Evolutionary conservation across 35 echinoderm and acorn worm genomes (phyloP).

Genomic region (Heliocidaris erythrogramma): DNA sequence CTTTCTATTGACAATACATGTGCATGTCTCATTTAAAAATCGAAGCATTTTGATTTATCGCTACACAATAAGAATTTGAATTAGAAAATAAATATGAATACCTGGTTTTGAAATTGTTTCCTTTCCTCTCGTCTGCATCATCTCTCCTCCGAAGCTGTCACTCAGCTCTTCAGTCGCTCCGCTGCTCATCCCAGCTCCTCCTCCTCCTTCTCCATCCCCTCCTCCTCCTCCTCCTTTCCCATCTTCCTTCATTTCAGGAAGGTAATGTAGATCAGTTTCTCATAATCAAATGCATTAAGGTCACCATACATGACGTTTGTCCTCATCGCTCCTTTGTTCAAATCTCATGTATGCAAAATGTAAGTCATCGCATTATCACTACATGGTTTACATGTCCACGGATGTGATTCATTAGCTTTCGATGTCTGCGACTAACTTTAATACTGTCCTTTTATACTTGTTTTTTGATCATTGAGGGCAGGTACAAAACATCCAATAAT

Average conservation of each 20-base stretch:
- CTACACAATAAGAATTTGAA: not conserved
- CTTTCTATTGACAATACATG: not conserved
- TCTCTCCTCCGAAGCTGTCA: not conserved
- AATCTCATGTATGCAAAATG: too few relatives aligned
- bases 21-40: not conserved
- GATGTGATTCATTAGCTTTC: too few relatives aligned
- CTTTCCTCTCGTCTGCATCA: not conserved
- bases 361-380: too few relatives aligned
- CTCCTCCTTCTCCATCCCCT: not conserved
- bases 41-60: too few relatives aligned
- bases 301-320: not conserved
- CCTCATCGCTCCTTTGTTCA: too few relatives aligned
- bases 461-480: not conserved
- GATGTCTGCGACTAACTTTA: too few relatives aligned
- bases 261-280: not conserved
- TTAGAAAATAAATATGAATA: not conserved
- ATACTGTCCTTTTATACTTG: too few relatives aligned
- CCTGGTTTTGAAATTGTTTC: not conserved
- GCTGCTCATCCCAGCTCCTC: not conserved
- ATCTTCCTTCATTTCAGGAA: conserved; percentile 27
- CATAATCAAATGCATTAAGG: not conserved
- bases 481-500: not conserved
- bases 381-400: too few relatives aligned
- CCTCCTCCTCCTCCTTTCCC: conserved; percentile 22
- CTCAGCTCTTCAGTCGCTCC: not conserved